Evolutionary conservation across 1,140 invertebrate species (phyloP), one percentile per base, ranked within the genome.

Genomic region (Zaprionus ornatus): DNA sequence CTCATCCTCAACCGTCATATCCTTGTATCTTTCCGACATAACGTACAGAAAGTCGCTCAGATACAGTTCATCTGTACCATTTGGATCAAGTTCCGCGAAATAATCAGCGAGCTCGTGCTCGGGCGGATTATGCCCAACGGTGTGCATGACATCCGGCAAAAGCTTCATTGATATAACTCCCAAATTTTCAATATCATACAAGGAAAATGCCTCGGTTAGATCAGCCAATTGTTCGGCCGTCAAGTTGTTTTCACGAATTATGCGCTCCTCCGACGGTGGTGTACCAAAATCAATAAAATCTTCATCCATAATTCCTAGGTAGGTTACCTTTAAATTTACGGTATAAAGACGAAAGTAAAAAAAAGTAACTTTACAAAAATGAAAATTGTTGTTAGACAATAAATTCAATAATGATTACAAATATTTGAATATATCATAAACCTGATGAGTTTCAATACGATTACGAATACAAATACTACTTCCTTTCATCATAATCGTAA

Each of bases 21-120:
- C 62, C 13, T 71, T 64, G 37, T 88, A 87, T 0, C 84, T 64
- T 17, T 57, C 42, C 0, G 64, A 83, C 83, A 87, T 87, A 0
- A 87, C 57, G 35, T 80, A 78, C 1, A 88, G 60, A 27, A 83
- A 87, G 40, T 87, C 83, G 12, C 77, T 87, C 0, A 82, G 48
- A 55, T 74, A 63, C 3, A 87, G 32, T 2, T 87, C 80, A 2
- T 80, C 84, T 1, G 74, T 67, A 4, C n/a, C n/a, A n/a, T n/a
- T n/a, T 0, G 84, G 86, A 70, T 87, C 83, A 35, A 78, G 83
- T 75, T 87, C 83, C 21, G 29, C 29, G 3, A 68, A 75, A 23
- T 74, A 75, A 5, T 87, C 84, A 15, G 63, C 54, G 15, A 90
- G 3, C 25, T 87, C 84, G 10, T 70, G 25, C 1, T 84, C 84